These are phyloP conservation scores for Polydrusus pterygomalis DNA, from an alignment of 2,888 invertebrate genomes.

Conservation along the genomic window DNA sequence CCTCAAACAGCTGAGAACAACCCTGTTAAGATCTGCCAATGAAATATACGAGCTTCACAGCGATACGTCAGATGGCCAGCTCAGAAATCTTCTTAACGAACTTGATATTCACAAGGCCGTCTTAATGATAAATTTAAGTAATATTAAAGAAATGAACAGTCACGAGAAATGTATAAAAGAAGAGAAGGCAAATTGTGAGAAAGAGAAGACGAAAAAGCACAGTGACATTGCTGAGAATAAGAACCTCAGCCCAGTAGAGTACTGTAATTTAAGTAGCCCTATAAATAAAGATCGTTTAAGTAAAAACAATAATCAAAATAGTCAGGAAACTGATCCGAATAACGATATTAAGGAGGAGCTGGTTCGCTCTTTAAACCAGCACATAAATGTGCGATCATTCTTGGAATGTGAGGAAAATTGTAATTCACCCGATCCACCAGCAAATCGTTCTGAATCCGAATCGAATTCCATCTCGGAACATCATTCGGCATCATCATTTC, in stretches of 20 bases:
- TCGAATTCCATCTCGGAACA: slow-evolving; percentile 1
- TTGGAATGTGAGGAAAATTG: background rate
- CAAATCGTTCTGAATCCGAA: background rate
- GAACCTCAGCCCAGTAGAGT: background rate
- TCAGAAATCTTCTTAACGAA: slow-evolving; percentile 58
- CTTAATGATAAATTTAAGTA: slow-evolving; percentile 57
- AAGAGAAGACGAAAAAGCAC: background rate
- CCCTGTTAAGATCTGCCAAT: slow-evolving; percentile 54
- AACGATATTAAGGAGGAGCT: background rate
- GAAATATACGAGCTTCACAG: slow-evolving; percentile 56
- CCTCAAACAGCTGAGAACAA: slow-evolving; percentile 55
- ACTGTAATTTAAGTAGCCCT: background rate
- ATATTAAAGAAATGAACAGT: slow-evolving; percentile 40
- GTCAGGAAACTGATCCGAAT: background rate
- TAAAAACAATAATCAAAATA: background rate
- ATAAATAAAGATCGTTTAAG: background rate
- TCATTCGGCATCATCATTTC: slow-evolving; percentile 15
- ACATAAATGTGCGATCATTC: slow-evolving; percentile 7
- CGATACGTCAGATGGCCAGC: slow-evolving; percentile 56
- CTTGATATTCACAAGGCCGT: slow-evolving; percentile 60
- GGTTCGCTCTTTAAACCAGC: background rate
- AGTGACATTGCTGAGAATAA: background rate
- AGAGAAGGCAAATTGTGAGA: background rate
- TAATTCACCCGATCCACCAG: background rate
- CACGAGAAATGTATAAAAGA: background rate